Conservation (phyloP, 2,888 invertebrate species). For the Opisthograptis luteolata region DNA sequence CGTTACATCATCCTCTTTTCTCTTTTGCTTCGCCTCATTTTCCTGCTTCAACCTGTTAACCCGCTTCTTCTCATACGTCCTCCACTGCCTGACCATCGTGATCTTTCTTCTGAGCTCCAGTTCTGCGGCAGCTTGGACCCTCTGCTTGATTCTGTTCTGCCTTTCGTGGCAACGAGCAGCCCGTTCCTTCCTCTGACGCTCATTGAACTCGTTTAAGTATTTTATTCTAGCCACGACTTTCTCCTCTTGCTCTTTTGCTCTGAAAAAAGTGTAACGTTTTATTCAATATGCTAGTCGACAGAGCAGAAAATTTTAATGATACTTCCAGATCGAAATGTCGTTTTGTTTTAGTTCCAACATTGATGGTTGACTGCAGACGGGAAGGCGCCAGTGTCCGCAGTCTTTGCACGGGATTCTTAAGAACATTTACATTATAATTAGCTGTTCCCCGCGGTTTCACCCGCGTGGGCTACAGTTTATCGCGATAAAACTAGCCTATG, state of each 20-base stretch:
- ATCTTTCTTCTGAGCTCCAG: slow-evolving; percentile 75
- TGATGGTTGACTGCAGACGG: too few relatives aligned
- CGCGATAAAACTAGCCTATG: too few relatives aligned
- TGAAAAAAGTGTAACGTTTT: slow-evolving; percentile 32
- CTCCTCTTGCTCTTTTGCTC: slow-evolving; percentile 71
- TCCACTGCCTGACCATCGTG: slow-evolving; percentile 75
- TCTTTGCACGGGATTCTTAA: too few relatives aligned
- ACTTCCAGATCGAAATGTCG: too few relatives aligned
- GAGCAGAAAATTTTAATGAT: too few relatives aligned
- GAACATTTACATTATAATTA: too few relatives aligned
- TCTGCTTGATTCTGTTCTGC: slow-evolving; percentile 67
- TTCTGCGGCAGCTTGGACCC: slow-evolving; percentile 74
- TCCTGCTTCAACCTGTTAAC: slow-evolving; percentile 62
- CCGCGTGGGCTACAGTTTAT: too few relatives aligned
- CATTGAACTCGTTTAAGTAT: slow-evolving; percentile 68
- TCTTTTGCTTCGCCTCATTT: slow-evolving; percentile 56
- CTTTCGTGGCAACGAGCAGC: slow-evolving; percentile 61
- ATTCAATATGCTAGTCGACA: too few relatives aligned
- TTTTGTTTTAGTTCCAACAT: too few relatives aligned
- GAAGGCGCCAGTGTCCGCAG: too few relatives aligned
- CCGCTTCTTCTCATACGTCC: slow-evolving; percentile 70
- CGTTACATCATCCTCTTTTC: slow-evolving; percentile 63
- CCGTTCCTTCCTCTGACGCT: slow-evolving; percentile 64
- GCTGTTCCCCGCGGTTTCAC: too few relatives aligned
- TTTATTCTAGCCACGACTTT: slow-evolving; percentile 69